Base-by-base conservation (phyloP, 2,113 vertebrate species). In the Oreocharis arfaki region DNA sequence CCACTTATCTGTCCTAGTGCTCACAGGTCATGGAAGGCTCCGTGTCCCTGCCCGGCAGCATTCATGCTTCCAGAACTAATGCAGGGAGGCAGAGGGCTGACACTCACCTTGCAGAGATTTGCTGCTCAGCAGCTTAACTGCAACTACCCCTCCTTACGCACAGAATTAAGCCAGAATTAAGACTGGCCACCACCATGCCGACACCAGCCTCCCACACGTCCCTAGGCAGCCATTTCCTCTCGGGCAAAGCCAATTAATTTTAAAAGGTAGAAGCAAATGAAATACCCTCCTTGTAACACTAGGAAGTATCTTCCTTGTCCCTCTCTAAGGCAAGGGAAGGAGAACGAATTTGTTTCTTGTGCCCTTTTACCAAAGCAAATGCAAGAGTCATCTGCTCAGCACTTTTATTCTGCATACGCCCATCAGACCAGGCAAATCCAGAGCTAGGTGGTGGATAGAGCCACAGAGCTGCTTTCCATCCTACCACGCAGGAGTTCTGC, bases 51-150 rank as follows among this genome's bases (percentile, higher is more conserved):
- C 27, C 33, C 3, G 0, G 47, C 78, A 17, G 56, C 4, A 0
- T 27, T 64, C 3, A 0, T 6, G 42, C 59, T 86, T 50, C 41
- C 37, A 60, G n/a, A 32, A 32, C 49, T 33, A 71, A 59, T 7
- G 3, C 22, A 79, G 69, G 19, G 42, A 24, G 53, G 46, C 87
- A 52, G 50, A 83, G 30, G 67, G 16, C 82, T 92, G 79, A 84
- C 77, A 41, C 91, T 94, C 92, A 96, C 94, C 94, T 95, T 95
- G 89, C 68, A 70, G 71, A 95, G 96, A 97, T 93, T 93, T 90
- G 60, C 86, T 16, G 83, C 83, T 90, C 76, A 78, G 71, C 57
- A 92, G 91, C 86, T 96, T 93, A 93, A 81, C 90, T 70, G 56
- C 83, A 78, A 14, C 86, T 18, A 56, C 94, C 56, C 64, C 85